Evolutionary conservation across 2,888 invertebrate species (phyloP).

Genomic region (Germaria angustata): DNA sequence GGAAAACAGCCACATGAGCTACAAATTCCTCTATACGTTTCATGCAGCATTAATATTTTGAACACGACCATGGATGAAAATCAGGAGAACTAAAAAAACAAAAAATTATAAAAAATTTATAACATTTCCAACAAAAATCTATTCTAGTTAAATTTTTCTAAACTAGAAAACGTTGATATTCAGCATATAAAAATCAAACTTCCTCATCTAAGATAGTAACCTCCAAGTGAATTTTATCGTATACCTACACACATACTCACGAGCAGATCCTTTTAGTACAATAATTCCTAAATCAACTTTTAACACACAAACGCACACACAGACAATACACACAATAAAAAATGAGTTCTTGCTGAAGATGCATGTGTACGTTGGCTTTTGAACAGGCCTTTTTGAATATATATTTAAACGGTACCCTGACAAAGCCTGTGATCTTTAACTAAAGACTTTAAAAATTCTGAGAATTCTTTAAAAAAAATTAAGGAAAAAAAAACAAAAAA

Average conservation of each 20-base stretch:
- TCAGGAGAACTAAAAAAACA: too few species aligned
- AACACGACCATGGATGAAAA: too few species aligned
- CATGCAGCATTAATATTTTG: too few species aligned
- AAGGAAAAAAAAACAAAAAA: slow-evolving; percentile 38
- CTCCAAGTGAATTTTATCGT: neutral
- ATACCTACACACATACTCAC: too few species aligned
- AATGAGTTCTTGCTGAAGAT: neutral
- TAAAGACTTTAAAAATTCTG: slow-evolving; percentile 54
- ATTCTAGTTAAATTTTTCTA: too few species aligned
- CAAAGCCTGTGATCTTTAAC: slow-evolving; percentile 63
- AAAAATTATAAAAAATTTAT: too few species aligned
- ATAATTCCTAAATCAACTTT: neutral
- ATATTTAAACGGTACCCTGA: slow-evolving; percentile 60
- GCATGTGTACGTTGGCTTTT: neutral
- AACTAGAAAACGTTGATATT: neutral
- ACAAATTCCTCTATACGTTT: too few species aligned
- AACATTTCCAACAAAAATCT: too few species aligned
- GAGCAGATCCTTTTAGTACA: slow-evolving; percentile 5
- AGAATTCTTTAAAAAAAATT: slow-evolving; percentile 43
- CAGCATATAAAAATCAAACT: neutral
- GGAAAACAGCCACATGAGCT: too few species aligned
- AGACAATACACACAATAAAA: neutral
- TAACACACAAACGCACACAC: neutral
- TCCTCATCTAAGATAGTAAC: neutral
- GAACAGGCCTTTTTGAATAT: slow-evolving; percentile 49